Base-by-base conservation (phyloP, 2,797 vertebrate species). In the Amniataba percoides region DNA sequence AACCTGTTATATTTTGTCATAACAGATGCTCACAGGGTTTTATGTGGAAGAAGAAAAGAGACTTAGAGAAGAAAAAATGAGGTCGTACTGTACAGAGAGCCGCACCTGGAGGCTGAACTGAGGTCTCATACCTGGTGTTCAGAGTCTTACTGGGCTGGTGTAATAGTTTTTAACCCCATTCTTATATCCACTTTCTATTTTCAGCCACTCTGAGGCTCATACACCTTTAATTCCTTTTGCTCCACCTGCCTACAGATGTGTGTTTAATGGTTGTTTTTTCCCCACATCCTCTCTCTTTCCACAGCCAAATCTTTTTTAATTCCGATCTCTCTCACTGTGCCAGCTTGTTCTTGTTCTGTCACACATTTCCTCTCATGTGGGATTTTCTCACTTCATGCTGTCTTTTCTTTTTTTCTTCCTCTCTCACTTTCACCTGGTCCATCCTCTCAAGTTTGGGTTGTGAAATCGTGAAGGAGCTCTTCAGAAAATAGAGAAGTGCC, bases 361-460 rank as follows among this genome's bases (percentile, higher is more conserved):
- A 58, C 74, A 53, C 64, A 74, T 75, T 34, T 52, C 60, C 59
- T 68, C 60, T 57, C 18, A 2, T 18, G 49, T 67, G 66, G 51
- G 64, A 61, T 84, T 86, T 85, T 84, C 76, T 86, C 78, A 69
- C 63, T 40, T 84, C 48, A 21, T 31, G 19, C 34, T 74, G 40
- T 75, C 9, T 55, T 31, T 48, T 36, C 49, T 40, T 75, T 7
- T 55, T 31, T 48, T 36, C 49, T 40, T 23, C 49, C 18, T 65
- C 19, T 78, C 13, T 60, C 64, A 78, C 23, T 66, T 52, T 58
- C 61, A 46, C 60, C 36, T 62, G 49, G 18, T 64, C 19, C 27
- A 9, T n/a, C 56, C 63, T 70, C 67, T 82, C 25, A 18, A 58
- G 31, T 72, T 53, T 78, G 34, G 27, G 43, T 46, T 62, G 27